Evolutionary conservation across 2,113 vertebrate species (phyloP), one percentile per base, ranked within the genome.

Genomic region (Ceyx melanurus): DNA sequence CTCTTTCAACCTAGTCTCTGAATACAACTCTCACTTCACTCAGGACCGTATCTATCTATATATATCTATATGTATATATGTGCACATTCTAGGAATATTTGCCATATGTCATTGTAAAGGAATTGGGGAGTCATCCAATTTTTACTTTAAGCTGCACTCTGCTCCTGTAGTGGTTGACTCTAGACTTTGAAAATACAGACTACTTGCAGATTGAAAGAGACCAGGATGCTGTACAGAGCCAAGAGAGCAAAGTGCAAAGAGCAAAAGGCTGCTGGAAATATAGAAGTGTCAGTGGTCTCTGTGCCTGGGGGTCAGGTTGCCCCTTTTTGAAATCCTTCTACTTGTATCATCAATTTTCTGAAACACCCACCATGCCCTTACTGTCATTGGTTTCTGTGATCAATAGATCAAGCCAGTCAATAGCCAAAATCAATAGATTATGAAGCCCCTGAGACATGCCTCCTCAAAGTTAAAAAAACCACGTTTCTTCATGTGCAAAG

Each of bases 251-350:
- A 89, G 23, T 11, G 21, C 65, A 74, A 57, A 46, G 33, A 90
- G 4, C 51, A 58, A 3, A 48, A 45, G 16, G 9, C 13, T 10
- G 13, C 16, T 65, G 51, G 71, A 42, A 56, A 66, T 40, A 28
- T 16, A 82, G 75, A 13, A 51, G n/a, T 48, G 64, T 16, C 48
- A 51, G 22, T 65, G 31, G 12, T 60, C 43, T 75, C n/a, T 43
- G 53, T 0, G 0, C 2, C 11, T 15, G 10, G 2, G 10, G 21
- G 4, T 5, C 11, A 18, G 3, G 8, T 8, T 15, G 3, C 6
- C 9, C 19, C 7, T 53, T 37, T 57, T 89, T 54, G 3, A 81
- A 90, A 86, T 10, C 22, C 15, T 67, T 79, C 45, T 19, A 56
- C 13, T 54, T 57, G 5, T 5, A 42, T n/a, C 12, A 31, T 40